Evolutionary conservation across 1,140 invertebrate genomes (phyloP), one percentile per base, ranked within the genome.

Genomic region (Aleiodes sp.): DNA sequence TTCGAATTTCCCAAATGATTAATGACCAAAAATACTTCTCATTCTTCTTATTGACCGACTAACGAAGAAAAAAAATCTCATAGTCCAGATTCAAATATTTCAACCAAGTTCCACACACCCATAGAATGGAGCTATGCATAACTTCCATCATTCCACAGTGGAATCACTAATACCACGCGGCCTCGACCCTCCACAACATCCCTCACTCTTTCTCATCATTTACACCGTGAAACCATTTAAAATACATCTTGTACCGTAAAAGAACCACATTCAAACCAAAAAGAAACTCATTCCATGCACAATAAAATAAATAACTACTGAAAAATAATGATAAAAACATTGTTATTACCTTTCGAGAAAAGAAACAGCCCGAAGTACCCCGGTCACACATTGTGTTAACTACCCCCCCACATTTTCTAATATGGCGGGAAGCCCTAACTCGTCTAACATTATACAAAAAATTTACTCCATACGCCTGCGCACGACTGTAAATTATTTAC

Each of bases 301-400:
- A 26, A 26, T 2, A 46, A 62, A 41, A 35, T 46, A 37, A 37
- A 63, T 62, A 56, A 6, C 3, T 24, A 35, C 9, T 41, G 37
- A 10, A 14, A 16, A 46, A n/a, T 63, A 56, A 56, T 41, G 19
- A 65, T 10, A n/a, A 52, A 16, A 57, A 57, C 12, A 52, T n/a
- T n/a, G n/a, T n/a, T 33, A 67, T 89, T 88, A 90, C 89, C 89
- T 90, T 89, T 85, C 88, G 87, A 72, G 88, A 88, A 81, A 90
- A 90, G 84, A 90, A 91, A 83, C 90, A 91, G 80, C 90, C 89
- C 76, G 88, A 88, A 78, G 88, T 89, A 86, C 88, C 89, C 86
- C 87, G 89, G 87, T 90, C 89, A 79, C 89, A 91, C 89, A 91
- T 91, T 60, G 70, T 75, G 75, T 76, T 73, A 70, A 59, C 65